A percentile compares a stretch with the other conserved stretches of the same genome.
phyloP scores from a whole-genome alignment of 2,797 vertebrate genomes.

The Aythya fuligula region DNA sequence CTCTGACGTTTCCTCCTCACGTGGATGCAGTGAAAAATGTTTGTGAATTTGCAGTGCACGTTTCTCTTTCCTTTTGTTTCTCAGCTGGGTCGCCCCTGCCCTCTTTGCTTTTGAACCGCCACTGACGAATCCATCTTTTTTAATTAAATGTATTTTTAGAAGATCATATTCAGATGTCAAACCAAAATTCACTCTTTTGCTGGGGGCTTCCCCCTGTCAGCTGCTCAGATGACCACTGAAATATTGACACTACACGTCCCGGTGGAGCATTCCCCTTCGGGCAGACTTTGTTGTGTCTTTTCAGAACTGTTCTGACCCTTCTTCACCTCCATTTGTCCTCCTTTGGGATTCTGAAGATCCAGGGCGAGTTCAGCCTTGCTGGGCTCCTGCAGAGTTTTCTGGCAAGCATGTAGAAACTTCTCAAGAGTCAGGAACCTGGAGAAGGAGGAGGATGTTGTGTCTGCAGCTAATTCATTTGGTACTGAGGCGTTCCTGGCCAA shows the following conservation, averaged over 20 bases:
- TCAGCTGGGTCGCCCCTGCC: neutral
- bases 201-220: neutral
- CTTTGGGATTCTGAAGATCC: conserved; percentile 14
- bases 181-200: neutral
- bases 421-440: conserved; percentile 17
- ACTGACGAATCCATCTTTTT: neutral
- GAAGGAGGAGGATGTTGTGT: conserved; percentile 7
- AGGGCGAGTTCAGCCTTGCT: neutral
- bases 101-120: conserved; percentile 5
- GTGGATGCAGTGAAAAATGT: neutral
- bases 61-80: neutral
- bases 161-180: neutral
- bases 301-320: neutral
- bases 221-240: neutral
- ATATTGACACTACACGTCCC: neutral
- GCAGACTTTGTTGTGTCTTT: neutral
- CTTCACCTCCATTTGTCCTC: conserved; percentile 3
- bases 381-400: conserved; percentile 7
- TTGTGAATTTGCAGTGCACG: conserved; percentile 6
- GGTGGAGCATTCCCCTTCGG: neutral
- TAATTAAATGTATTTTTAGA: neutral
- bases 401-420: neutral
- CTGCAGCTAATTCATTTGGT: conserved; percentile 1
- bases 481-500: conserved; percentile 10
- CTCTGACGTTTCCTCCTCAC: neutral